Evolutionary conservation across 2,113 vertebrate species (phyloP), one percentile per base, ranked within the genome.

Genomic region (Labeo catla): DNA sequence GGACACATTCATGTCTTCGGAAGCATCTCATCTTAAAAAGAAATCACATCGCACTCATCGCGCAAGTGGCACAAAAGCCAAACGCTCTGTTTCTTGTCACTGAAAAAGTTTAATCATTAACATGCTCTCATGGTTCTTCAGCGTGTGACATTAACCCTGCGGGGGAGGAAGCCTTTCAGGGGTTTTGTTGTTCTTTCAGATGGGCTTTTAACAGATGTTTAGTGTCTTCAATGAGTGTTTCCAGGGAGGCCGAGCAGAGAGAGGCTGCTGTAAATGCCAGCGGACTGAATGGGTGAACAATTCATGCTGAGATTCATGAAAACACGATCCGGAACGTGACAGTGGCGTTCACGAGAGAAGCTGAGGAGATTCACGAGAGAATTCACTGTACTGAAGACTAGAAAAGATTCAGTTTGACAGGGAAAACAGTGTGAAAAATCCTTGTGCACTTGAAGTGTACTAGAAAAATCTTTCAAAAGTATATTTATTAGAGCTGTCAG

Each of bases 151-250:
- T 80, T 80, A 80, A 61, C 77, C 19, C 10, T 0, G 21, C 36
- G 21, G 39, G 49, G 21, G 77, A 79, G 54, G 63, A 23, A 59
- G 34, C 23, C 34, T 78, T 57, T 16, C 3, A 49, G 15, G 76
- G 50, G 10, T n/a, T 78, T 15, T 15, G 36, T 63, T 45, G 57
- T 63, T 45, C 39, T 43, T 59, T 63, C 59, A 43, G 36, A 79
- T n/a, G 10, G 11, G 36, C 3, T 79, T 59, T 61, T 47, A 61
- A 63, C 77, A 80, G 77, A 63, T 80, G 77, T 63, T 13, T 63
- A 45, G 21, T 80, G 36, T 61, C 54, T 79, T 79, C 39, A 79
- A 79, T 34, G 6, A 79, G 54, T 61, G 77, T 61, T 61, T 79
- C 54, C 36, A 79, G 19, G 54, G 52, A 77, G 76, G 23, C 50